phyloP scores from a whole-genome alignment of 2,888 invertebrate species.

The Biston betularia region DNA sequence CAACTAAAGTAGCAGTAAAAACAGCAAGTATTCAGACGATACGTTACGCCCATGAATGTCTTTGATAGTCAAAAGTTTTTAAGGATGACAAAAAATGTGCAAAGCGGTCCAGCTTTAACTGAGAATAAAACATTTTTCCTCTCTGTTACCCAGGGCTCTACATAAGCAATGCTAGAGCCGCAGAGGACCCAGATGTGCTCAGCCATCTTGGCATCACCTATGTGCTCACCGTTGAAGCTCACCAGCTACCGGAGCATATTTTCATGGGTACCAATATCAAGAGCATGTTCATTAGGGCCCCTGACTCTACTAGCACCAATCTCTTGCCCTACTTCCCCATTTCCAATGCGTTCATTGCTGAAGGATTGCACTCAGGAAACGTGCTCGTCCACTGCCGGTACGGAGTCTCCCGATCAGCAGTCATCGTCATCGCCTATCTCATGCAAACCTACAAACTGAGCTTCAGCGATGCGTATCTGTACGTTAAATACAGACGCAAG shows the following conservation, averaged over 20 bases:
- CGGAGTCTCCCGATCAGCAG: slow-evolving; percentile 9
- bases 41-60: not conserved
- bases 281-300: slow-evolving; percentile 80
- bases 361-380: slow-evolving; percentile 46
- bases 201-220: slow-evolving; percentile 76
- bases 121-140: slow-evolving; percentile 25
- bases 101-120: not conserved
- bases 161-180: slow-evolving; percentile 78
- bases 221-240: slow-evolving; percentile 82
- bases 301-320: slow-evolving; percentile 76
- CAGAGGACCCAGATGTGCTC: slow-evolving; percentile 69
- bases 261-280: slow-evolving; percentile 70
- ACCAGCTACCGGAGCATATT: slow-evolving; percentile 71
- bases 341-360: slow-evolving; percentile 25
- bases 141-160: slow-evolving; percentile 64
- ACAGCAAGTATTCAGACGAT: not conserved
- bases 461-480: not conserved
- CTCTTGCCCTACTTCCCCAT: slow-evolving; percentile 57
- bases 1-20: not conserved
- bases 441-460: slow-evolving; percentile 11
- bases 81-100: not conserved
- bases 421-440: slow-evolving; percentile 11
- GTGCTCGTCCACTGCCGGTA: slow-evolving; percentile 10
- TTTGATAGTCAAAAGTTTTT: not conserved
- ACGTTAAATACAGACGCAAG: not conserved